Evolutionary conservation across 2,113 vertebrate species (phyloP).

Genomic region (Saguinus imperator): DNA sequence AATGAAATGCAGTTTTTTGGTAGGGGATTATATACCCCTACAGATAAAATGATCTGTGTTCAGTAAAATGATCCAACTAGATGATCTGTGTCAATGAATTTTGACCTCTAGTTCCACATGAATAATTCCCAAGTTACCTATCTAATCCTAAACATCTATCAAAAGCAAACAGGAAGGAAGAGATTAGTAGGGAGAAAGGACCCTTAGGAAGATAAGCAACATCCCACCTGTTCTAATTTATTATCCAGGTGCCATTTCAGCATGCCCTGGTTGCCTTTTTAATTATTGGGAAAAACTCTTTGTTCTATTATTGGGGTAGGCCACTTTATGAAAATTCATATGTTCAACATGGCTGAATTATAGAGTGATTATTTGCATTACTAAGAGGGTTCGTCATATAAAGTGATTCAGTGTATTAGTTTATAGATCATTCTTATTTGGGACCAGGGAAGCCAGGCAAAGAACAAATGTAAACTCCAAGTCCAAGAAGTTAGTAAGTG

Average conservation of each 20-base stretch:
- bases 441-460: neutral
- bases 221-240: slow-evolving; percentile 41
- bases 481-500: slow-evolving; percentile 12
- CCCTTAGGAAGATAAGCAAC: slow-evolving; percentile 1
- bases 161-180: slow-evolving; percentile 61
- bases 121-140: slow-evolving; percentile 39
- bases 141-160: slow-evolving; percentile 42
- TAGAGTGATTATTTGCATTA: slow-evolving; percentile 37
- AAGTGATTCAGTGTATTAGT: neutral
- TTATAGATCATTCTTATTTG: slow-evolving; percentile 38
- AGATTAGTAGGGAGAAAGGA: slow-evolving; percentile 24
- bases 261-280: slow-evolving; percentile 1
- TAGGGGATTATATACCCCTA: neutral
- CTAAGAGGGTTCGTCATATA: slow-evolving; percentile 31
- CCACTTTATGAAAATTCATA: neutral
- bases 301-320: neutral
- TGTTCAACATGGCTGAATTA: slow-evolving; percentile 6
- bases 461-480: neutral
- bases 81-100: slow-evolving; percentile 36
- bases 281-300: slow-evolving; percentile 41
- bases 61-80: slow-evolving; percentile 41
- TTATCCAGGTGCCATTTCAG: slow-evolving; percentile 50
- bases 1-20: neutral
- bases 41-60: slow-evolving; percentile 32
- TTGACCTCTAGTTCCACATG: slow-evolving; percentile 31